Percentiles rank a stretch among this genome's conserved stretches.
Conservation (phyloP, 2,888 invertebrate species). For the Meteorus cinctellus region DNA sequence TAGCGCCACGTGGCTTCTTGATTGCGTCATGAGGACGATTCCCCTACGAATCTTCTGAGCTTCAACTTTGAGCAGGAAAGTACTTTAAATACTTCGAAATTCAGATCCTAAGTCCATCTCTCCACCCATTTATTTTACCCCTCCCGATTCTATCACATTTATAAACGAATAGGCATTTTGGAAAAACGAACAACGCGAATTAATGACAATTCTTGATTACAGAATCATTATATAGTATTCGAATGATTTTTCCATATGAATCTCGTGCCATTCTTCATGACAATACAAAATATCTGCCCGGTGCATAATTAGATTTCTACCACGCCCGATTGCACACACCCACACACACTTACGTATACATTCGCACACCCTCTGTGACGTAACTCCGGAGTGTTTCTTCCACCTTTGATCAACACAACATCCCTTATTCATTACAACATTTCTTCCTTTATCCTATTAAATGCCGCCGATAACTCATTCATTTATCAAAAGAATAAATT, state of each 20-base stretch:
- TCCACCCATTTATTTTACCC: too few relatives aligned
- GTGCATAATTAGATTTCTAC: conserved; percentile 60
- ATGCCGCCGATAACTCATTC: not conserved
- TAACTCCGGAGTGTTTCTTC: conserved; percentile 20
- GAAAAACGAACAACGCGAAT: too few relatives aligned
- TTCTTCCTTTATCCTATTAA: not conserved
- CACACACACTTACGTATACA: not conserved
- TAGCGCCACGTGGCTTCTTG: conserved; percentile 57
- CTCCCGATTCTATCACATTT: too few relatives aligned
- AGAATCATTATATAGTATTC: too few relatives aligned
- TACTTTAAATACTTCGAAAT: not conserved
- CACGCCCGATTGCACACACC: conserved; percentile 62
- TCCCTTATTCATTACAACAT: not conserved
- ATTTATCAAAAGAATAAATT: not conserved
- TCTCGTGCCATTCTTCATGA: not conserved
- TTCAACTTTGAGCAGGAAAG: not conserved
- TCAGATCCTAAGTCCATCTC: not conserved
- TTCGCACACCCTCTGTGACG: conserved; percentile 41
- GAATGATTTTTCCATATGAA: too few relatives aligned
- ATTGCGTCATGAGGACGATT: conserved; percentile 21
- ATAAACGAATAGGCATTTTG: too few relatives aligned
- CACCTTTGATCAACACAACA: conserved; percentile 30
- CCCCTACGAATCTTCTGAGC: not conserved
- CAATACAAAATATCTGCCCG: conserved; percentile 6
- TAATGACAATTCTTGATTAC: too few relatives aligned